These are phyloP conservation scores for Discoglossus pictus DNA, from an alignment of 2,797 vertebrate genomes.

Conservation along the genomic window DNA sequence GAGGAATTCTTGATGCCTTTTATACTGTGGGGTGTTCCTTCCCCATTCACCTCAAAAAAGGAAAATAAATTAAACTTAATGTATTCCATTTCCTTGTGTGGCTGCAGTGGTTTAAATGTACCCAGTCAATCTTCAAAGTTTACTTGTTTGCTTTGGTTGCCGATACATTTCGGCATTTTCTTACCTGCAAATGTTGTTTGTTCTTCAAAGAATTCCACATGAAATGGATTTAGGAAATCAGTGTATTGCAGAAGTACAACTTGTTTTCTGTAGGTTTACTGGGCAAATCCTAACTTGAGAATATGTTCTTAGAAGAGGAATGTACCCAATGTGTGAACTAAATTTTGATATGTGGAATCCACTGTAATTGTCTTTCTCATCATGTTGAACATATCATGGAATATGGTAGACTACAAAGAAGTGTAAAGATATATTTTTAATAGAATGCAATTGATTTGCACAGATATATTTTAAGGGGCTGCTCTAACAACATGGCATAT, in stretches of 20 bases:
- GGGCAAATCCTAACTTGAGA: not conserved
- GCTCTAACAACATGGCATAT: slow-evolving; percentile 65
- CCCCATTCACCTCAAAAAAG: not conserved
- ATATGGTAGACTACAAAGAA: slow-evolving; percentile 56
- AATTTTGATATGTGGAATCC: slow-evolving; percentile 30
- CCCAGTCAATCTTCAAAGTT: slow-evolving; percentile 18
- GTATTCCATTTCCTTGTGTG: slow-evolving; percentile 12
- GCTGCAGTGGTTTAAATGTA: slow-evolving; percentile 25
- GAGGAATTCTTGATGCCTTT: slow-evolving; percentile 11
- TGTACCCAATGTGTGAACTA: slow-evolving; percentile 8
- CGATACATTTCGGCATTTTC: not conserved
- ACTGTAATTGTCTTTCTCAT: slow-evolving; percentile 59
- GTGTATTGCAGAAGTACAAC: not conserved
- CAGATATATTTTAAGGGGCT: slow-evolving; percentile 62
- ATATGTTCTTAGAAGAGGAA: slow-evolving; percentile 43
- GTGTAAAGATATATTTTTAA: slow-evolving; percentile 62
- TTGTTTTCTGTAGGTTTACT: not conserved
- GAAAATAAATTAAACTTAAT: not conserved
- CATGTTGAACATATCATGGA: slow-evolving; percentile 72
- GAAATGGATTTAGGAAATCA: not conserved
- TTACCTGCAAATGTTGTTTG: not conserved
- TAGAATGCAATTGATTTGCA: slow-evolving; percentile 80
- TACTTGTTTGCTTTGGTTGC: not conserved
- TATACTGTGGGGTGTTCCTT: not conserved
- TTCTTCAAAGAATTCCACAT: not conserved